Evolutionary conservation across 2,797 vertebrate genomes (phyloP).

Genomic region (Pseudocheirus occidentalis): DNA sequence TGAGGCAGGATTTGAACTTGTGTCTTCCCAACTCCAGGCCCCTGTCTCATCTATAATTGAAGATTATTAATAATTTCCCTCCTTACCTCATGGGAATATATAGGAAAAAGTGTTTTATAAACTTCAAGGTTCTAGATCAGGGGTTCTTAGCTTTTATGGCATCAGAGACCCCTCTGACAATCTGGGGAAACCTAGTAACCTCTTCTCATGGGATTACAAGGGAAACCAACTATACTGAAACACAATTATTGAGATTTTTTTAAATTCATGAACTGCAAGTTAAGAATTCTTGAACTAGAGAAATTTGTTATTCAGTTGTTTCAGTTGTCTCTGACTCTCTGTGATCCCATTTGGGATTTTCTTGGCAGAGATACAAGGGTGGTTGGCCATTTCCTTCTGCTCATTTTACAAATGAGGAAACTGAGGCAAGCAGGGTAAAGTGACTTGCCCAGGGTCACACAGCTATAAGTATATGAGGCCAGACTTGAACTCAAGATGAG

Average conservation of each 20-base stretch:
- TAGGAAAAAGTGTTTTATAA: background rate
- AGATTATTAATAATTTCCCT: background rate
- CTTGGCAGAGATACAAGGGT: background rate
- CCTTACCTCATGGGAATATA: background rate
- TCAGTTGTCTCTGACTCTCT: background rate
- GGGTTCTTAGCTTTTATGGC: background rate
- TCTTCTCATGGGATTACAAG: background rate
- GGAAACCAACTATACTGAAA: background rate
- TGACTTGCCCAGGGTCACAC: background rate
- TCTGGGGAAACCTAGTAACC: background rate
- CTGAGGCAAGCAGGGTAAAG: background rate
- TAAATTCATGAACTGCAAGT: background rate
- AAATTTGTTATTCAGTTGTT: background rate
- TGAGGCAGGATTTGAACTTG: background rate
- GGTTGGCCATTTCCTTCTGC: background rate
- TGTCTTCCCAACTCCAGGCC: background rate
- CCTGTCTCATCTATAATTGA: background rate
- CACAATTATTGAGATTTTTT: background rate
- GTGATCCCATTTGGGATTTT: background rate
- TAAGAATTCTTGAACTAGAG: background rate
- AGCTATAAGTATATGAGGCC: too few species aligned
- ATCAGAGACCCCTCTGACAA: background rate
- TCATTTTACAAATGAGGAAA: background rate
- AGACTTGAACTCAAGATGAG: background rate
- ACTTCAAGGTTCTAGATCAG: background rate